Conservation (phyloP, 1,140 invertebrate species). For the Oncopeltus fasciatus region DNA sequence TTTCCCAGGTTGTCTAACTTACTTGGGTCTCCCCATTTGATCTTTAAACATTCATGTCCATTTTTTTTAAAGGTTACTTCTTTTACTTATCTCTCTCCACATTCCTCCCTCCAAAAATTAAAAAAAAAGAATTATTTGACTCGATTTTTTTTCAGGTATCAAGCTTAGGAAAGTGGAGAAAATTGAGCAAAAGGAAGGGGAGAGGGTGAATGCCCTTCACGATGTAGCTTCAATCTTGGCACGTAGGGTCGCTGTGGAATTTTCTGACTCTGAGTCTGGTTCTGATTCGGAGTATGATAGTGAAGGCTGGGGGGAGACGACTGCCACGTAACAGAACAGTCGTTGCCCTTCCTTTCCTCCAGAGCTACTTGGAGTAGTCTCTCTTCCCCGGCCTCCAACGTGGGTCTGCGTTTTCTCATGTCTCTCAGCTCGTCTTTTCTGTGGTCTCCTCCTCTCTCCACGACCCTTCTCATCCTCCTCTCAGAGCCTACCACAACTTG, state of each 20-base stretch:
- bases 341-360: not conserved
- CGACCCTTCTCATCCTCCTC: not conserved
- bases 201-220: constrained; percentile 55
- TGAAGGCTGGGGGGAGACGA: constrained; percentile 49
- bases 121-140: too few relatives aligned
- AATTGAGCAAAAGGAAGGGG: constrained; percentile 63
- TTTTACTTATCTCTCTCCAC: too few relatives aligned
- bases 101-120: too few relatives aligned
- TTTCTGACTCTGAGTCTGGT: constrained; percentile 82
- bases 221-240: constrained; percentile 93
- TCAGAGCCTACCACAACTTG: not conserved
- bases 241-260: constrained; percentile 82
- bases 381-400: not conserved
- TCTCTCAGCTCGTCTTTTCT: not conserved
- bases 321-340: not conserved
- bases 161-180: constrained; percentile 87
- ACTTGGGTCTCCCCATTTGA: too few relatives aligned
- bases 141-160: constrained; percentile 46
- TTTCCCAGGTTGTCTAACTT: too few relatives aligned
- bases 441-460: not conserved
- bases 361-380: not conserved
- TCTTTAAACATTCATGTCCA: too few relatives aligned
- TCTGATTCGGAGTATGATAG: constrained; percentile 55
- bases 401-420: not conserved
- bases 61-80: too few relatives aligned